Percentiles rank a stretch among this genome's conserved stretches.
phyloP scores from a whole-genome alignment of 2,888 invertebrate genomes.

The Erebia epiphron region DNA sequence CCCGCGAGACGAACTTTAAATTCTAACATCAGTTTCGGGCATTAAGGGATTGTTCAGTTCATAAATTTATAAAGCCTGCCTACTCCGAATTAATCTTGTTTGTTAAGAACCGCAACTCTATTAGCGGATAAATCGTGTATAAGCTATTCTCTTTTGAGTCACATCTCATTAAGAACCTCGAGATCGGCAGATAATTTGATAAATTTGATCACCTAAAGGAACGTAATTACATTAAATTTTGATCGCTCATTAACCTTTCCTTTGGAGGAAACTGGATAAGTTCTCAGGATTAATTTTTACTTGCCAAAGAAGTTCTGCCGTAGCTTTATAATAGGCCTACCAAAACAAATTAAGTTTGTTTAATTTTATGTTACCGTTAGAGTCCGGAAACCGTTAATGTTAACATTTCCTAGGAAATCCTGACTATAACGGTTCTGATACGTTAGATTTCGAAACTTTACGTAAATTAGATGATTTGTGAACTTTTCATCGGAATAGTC shows the following conservation, averaged over 20 bases:
- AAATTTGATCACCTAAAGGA: conserved; percentile 65
- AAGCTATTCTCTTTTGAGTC: conserved; percentile 74
- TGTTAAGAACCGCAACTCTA: conserved; percentile 70
- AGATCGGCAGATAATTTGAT: conserved; percentile 64
- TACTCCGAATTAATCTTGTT: conserved; percentile 70
- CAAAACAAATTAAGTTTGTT: background rate
- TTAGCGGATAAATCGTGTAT: conserved; percentile 71
- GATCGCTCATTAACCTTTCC: conserved; percentile 39
- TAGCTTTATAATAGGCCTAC: background rate
- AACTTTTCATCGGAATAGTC: too few relatives aligned
- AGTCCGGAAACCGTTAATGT: too few relatives aligned
- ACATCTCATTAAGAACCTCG: conserved; percentile 60
- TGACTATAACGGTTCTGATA: too few relatives aligned
- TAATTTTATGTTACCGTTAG: too few relatives aligned
- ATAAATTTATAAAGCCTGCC: conserved; percentile 68
- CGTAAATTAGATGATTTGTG: too few relatives aligned
- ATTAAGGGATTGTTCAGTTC: conserved; percentile 64
- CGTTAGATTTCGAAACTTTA: too few relatives aligned
- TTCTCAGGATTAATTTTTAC: conserved; percentile 19
- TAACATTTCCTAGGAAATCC: too few relatives aligned
- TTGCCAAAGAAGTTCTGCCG: conserved; percentile 6
- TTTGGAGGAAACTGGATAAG: conserved; percentile 24
- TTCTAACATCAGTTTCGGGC: conserved; percentile 71
- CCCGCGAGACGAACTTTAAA: conserved; percentile 67
- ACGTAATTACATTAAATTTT: conserved; percentile 42